These are phyloP conservation scores for Pachycephala philippinensis DNA, from an alignment of 2,113 vertebrate genomes.

Conservation along the genomic window DNA sequence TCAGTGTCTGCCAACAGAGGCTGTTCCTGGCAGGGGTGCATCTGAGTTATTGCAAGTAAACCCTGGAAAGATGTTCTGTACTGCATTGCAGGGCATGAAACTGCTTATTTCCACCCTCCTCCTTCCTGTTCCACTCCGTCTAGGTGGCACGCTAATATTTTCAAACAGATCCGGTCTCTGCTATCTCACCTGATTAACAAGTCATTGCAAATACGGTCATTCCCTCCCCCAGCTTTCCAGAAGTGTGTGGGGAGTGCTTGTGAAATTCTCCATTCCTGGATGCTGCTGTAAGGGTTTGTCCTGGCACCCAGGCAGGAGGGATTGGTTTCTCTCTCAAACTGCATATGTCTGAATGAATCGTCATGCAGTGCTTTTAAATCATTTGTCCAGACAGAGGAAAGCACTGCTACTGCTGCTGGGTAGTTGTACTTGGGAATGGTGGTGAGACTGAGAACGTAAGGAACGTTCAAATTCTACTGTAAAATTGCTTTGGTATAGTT, in stretches of 20 bases:
- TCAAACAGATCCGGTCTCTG: neutral
- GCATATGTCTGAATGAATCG: constrained; percentile 5
- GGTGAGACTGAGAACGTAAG: neutral
- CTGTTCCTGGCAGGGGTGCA: constrained; percentile 30
- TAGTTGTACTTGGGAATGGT: neutral
- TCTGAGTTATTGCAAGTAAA: constrained; percentile 17
- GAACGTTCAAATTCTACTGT: neutral
- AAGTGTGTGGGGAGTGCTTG: neutral
- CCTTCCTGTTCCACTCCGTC: neutral
- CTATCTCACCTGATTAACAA: neutral
- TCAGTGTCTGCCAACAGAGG: constrained; percentile 27
- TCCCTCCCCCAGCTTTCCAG: neutral
- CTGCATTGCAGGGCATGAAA: constrained; percentile 63
- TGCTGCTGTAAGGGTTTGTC: neutral
- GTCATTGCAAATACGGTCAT: neutral
- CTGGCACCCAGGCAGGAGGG: neutral
- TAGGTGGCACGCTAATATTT: neutral
- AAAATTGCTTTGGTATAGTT: neutral
- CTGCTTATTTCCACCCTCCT: neutral
- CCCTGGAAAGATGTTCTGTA: neutral
- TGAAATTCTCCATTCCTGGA: neutral
- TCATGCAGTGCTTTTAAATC: neutral
- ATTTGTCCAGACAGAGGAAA: neutral
- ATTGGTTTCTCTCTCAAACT: neutral
- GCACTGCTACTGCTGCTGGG: neutral